phyloP scores from a whole-genome alignment of 2,888 invertebrate species.

The Anodontia alba region DNA sequence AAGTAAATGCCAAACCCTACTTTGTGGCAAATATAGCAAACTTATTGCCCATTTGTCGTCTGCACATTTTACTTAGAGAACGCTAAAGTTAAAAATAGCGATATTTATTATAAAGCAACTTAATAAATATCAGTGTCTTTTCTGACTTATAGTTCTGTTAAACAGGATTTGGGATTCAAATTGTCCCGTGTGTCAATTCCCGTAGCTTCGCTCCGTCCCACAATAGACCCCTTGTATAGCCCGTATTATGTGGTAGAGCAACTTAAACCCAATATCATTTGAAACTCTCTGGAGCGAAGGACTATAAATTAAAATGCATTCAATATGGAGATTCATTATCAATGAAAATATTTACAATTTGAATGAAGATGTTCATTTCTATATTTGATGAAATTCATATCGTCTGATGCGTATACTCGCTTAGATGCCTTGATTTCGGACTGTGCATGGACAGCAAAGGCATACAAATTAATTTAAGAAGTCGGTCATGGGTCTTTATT shows the following conservation, averaged over 20 bases:
- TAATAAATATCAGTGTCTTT: conserved; percentile 33
- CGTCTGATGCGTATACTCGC: neutral
- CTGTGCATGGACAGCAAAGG: no score
- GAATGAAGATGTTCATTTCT: conserved; percentile 13
- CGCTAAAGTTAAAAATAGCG: no score
- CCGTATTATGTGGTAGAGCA: conserved; percentile 48
- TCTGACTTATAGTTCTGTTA: conserved; percentile 41
- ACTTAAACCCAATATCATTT: conserved; percentile 47
- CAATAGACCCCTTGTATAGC: conserved; percentile 30
- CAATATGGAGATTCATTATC: conserved; percentile 35
- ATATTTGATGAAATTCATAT: conserved; percentile 18
- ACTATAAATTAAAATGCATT: conserved; percentile 43
- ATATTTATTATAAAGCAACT: conserved; percentile 7
- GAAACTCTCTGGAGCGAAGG: conserved; percentile 29
- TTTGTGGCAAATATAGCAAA: no score
- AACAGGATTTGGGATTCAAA: conserved; percentile 45
- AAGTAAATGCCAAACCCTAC: no score
- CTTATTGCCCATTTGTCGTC: no score
- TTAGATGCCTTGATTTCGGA: no score
- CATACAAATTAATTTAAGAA: no score
- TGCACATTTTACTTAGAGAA: no score
- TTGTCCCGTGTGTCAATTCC: conserved; percentile 30
- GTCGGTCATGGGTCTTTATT: no score
- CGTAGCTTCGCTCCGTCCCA: conserved; percentile 24
- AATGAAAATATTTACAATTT: conserved; percentile 16